Conservation (phyloP, 2,113 vertebrate genomes). For the Rousettus leschenaultii region DNA sequence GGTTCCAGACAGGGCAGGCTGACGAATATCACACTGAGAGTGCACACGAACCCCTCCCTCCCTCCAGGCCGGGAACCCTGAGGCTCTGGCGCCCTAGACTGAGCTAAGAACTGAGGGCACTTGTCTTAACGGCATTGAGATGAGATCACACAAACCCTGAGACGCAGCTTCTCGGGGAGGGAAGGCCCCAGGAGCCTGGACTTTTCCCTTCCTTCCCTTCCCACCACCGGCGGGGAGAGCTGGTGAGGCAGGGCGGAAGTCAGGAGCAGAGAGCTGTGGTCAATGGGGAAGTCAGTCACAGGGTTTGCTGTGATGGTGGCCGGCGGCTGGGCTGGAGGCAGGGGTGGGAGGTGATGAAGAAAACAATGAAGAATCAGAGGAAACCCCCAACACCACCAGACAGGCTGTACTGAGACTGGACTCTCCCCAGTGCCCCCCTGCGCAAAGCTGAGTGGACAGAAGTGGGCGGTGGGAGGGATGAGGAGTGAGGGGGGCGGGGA, state of each 20-base stretch:
- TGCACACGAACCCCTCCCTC: neutral
- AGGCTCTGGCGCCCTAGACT: neutral
- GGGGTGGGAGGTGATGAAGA: neutral
- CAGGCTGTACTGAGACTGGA: neutral
- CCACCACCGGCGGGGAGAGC: constrained; percentile 24
- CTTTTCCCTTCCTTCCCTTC: constrained; percentile 41
- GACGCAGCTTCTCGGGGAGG: neutral
- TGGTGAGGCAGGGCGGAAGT: neutral
- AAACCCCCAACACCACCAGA: constrained; percentile 74
- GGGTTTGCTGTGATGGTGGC: neutral
- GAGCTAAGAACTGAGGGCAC: neutral
- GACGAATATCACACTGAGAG: neutral
- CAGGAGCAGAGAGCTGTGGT: constrained; percentile 4
- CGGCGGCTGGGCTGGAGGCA: neutral
- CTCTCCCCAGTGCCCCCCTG: neutral
- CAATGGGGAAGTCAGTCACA: constrained; percentile 44
- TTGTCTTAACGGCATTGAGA: neutral
- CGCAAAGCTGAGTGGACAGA: constrained; percentile 41
- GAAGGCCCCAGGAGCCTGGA: neutral
- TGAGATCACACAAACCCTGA: constrained; percentile 15
- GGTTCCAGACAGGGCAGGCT: neutral
- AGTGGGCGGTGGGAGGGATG: constrained; percentile 29
- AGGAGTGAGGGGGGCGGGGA: neutral
- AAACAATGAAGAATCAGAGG: constrained; percentile 76
- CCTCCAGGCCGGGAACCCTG: neutral